These are phyloP conservation scores for Sebastolobus altivelis DNA, from an alignment of 2,797 vertebrate species.

Conservation along the genomic window DNA sequence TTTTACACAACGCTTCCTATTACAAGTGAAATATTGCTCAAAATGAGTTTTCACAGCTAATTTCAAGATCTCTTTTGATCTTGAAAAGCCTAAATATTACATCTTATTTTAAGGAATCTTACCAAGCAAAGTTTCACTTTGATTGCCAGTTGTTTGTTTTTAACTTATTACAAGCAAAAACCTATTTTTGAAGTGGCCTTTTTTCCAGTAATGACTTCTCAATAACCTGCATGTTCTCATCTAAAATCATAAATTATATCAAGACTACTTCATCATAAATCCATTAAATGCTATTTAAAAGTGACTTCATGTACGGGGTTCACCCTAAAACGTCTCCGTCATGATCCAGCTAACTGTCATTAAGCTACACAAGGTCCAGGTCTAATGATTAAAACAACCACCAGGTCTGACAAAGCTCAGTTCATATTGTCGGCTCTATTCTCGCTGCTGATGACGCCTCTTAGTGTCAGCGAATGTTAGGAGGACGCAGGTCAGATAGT, in stretches of 20 bases:
- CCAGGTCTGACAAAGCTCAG: background rate
- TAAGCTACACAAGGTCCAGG: background rate
- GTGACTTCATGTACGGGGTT: background rate
- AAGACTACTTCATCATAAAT: background rate
- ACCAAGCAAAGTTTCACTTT: no score
- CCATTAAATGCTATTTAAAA: background rate
- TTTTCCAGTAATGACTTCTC: no score
- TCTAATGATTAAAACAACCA: background rate
- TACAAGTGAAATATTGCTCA: no score
- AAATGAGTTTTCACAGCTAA: no score
- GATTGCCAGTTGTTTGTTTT: no score
- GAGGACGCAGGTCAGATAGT: conserved; percentile 25
- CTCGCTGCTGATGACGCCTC: background rate
- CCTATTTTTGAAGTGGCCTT: fast-evolving
- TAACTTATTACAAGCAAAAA: no score
- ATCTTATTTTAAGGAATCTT: no score
- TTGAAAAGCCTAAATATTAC: no score
- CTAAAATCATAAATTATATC: background rate
- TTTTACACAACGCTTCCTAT: no score
- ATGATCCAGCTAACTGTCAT: background rate
- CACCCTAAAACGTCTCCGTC: background rate
- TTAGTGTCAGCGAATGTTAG: background rate
- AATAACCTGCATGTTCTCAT: no score
- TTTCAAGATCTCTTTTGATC: no score
- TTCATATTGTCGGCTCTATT: background rate